These are phyloP conservation scores for Tyrannus savana DNA, from an alignment of 2,113 vertebrate species.

Conservation along the genomic window DNA sequence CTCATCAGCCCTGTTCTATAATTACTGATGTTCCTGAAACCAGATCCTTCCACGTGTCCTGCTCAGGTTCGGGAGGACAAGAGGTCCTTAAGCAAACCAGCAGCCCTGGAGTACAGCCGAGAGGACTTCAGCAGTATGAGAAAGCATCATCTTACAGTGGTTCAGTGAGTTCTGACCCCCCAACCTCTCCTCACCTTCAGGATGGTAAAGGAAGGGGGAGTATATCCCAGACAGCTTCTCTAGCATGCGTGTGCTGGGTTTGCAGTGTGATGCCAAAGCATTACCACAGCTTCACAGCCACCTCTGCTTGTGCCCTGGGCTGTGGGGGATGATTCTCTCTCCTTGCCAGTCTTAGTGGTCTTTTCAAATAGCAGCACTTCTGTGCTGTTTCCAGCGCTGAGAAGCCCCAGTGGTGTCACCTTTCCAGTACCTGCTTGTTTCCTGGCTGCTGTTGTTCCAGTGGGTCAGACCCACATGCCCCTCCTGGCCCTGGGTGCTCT, in stretches of 20 bases:
- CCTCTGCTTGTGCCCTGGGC: neutral
- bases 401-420: neutral
- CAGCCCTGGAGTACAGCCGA: neutral
- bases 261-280: neutral
- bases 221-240: neutral
- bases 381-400: neutral
- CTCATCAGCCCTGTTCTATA: constrained; percentile 29
- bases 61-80: neutral
- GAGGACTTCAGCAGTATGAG: neutral
- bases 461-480: neutral
- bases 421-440: constrained; percentile 17
- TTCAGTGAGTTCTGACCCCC: neutral
- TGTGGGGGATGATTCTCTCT: neutral
- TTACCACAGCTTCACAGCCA: neutral
- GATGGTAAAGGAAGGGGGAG: neutral
- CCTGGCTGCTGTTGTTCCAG: neutral
- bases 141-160: neutral
- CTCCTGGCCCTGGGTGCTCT: neutral
- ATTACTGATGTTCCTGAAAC: constrained; percentile 65
- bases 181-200: neutral
- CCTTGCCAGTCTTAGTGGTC: neutral
- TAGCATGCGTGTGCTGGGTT: neutral
- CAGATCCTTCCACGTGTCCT: constrained; percentile 13
- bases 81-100: neutral
- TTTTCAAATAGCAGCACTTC: constrained; percentile 13